phyloP scores from a whole-genome alignment of 2,797 vertebrate species.

The Bucorvus abyssinicus region DNA sequence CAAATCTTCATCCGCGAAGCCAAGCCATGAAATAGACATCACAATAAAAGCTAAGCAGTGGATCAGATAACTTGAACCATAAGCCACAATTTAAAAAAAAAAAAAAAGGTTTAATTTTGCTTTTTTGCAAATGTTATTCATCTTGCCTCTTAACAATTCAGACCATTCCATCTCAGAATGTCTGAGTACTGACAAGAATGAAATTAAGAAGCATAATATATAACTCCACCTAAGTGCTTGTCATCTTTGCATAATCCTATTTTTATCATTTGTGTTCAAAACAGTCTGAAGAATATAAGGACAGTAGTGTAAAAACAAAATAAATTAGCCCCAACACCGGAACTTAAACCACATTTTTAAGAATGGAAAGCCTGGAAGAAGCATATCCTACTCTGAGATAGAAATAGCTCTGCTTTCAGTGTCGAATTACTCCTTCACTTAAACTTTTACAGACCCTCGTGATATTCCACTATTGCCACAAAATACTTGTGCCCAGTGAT shows the following conservation, averaged over 20 bases:
- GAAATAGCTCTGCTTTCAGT: not conserved
- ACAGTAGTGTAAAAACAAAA: not conserved
- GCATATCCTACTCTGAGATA: not conserved
- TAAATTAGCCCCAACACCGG: not conserved
- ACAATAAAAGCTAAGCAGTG: not conserved
- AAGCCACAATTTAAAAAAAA: not conserved
- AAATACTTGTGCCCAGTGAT: not conserved
- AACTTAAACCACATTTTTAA: not conserved
- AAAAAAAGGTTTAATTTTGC: not conserved
- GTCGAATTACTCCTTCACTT: not conserved
- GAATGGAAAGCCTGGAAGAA: not conserved
- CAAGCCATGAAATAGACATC: too few relatives aligned
- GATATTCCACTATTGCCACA: not conserved
- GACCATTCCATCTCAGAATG: not conserved
- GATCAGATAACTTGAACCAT: not conserved
- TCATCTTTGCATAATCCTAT: not conserved
- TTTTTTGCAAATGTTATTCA: not conserved
- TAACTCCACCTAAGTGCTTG: not conserved
- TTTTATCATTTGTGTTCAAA: not conserved
- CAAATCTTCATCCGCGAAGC: too few relatives aligned
- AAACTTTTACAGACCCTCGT: not conserved
- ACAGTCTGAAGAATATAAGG: not conserved
- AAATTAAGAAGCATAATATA: not conserved
- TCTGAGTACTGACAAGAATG: not conserved
- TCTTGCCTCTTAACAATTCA: not conserved